phyloP scores from a whole-genome alignment of 2,113 vertebrate species.

The Erpornis zantholeuca region DNA sequence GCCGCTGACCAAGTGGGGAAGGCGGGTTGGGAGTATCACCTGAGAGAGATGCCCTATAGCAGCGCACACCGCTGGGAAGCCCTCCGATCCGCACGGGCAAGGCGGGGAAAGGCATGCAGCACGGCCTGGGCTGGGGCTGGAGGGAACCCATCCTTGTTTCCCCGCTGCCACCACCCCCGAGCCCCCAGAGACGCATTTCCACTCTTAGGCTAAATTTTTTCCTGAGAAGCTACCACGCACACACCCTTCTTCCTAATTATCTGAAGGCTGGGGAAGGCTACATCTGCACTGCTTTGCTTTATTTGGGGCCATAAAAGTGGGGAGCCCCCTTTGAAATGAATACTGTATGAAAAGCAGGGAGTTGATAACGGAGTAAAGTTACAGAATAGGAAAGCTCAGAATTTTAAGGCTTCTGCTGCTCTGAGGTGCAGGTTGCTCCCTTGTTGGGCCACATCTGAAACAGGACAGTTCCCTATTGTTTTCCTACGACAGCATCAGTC shows the following conservation, averaged over 20 bases:
- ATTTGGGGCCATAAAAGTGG: slow-evolving; percentile 17
- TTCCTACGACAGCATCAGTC: not conserved
- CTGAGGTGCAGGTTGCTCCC: not conserved
- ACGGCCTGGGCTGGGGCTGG: not conserved
- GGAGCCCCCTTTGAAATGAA: slow-evolving; percentile 52
- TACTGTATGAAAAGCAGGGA: not conserved
- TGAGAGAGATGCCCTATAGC: not conserved
- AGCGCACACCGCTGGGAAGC: too few species aligned
- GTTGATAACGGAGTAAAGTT: slow-evolving; percentile 4
- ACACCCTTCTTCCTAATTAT: not conserved
- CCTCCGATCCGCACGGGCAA: not conserved
- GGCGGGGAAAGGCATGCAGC: not conserved
- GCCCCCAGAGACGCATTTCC: not conserved
- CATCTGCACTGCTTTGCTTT: not conserved
- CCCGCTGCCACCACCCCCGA: not conserved
- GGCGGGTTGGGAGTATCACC: not conserved
- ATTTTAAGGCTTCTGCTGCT: not conserved
- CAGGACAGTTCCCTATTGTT: not conserved
- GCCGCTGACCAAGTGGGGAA: not conserved
- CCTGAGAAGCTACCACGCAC: not conserved
- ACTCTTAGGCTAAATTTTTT: not conserved
- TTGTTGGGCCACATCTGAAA: not conserved
- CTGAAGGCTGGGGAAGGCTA: not conserved
- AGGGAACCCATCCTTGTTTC: not conserved
- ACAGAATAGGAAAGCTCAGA: not conserved